Evolutionary conservation across 2,888 invertebrate species (phyloP), one percentile per base, ranked within the genome.

Genomic region (Apamea sordens): DNA sequence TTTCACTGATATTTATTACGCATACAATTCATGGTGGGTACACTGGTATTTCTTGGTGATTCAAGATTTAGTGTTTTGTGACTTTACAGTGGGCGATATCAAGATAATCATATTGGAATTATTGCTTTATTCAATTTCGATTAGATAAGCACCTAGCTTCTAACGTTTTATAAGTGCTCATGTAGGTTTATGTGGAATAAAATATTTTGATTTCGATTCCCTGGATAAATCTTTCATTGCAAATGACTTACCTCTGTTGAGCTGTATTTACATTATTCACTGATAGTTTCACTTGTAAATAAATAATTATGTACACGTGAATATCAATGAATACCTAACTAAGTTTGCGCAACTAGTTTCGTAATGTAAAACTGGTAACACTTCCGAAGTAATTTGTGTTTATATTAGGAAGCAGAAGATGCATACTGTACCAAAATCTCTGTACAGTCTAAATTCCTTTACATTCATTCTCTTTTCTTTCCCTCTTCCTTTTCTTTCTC

Each of bases 1-100:
- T 94, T 93, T 93, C 91, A 91, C 88, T 91, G 85, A 92, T 93
- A 94, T 95, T 95, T 95, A 95, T 95, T 92, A 91, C 87, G 94
- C 94, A 93, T 94, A 90, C 93, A 91, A 88, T 93, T 92, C 93
- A 93, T 93, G 94, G 90, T 76, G 86, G 93, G 89, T 73, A 88
- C 89, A 86, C 73, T 86, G 90, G 90, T 85, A 89, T 91, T 83
- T 85, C 82, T 89, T 88, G 85, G 83, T 90, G 90, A 90, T 90
- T 88, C 88, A 89, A 87, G 79, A 84, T 83, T 77, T 85, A 82
- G 56, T 77, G 47, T 79, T 80, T 79, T 65, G 32, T 79, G 69
- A 15, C 53, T 90, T 91, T 91, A 91, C 73, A 88, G 56, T 68
- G 10, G 75, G 80, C 89, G 89, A 90, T 84, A 56, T 61, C 3